Evolutionary conservation across 2,113 vertebrate species (phyloP), one percentile per base, ranked within the genome.

Genomic region (Seriola aureovittata): DNA sequence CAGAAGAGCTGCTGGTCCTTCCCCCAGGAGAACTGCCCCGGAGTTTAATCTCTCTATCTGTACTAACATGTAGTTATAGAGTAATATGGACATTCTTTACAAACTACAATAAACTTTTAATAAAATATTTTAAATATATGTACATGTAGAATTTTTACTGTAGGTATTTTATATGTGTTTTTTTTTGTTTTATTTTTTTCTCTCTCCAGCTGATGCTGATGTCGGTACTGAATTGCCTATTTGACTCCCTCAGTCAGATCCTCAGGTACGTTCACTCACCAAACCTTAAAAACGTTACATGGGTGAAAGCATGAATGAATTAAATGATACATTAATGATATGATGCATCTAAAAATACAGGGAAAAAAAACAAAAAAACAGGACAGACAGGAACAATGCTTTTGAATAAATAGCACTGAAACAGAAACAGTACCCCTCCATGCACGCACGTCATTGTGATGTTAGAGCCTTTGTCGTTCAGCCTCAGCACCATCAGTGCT

Each of bases 151-250:
- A 29, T 29, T 29, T 29, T 29, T 29, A 29, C 29, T 29, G 29
- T 2, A 29, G 29, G 29, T 29, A 29, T 29, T 29, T 29, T 2
- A 29, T 29, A 29, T 29, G 29, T 29, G 2, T 29, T 29, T 10
- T 25, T 25, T 25, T 1, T 54, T 9, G 7, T 23, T 55, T 58
- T 34, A 34, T 50, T 44, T 71, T 40, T 59, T 34, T 62, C 32
- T 85, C 63, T 71, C 64, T 59, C 21, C 58, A 97, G 96, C 92
- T 97, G 78, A 96, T 97, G 96, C 91, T 97, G 85, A 95, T 94
- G 92, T 91, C 96, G 0, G 96, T 97, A 17, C 93, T 97, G 65
- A 90, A 92, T 86, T 97, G 97, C 84, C 91, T 97, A 68, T 96
- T 96, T 66, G 97, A 97, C 1, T 89, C 95, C 16, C 95, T 97